Evolutionary conservation across 2,113 vertebrate genomes (phyloP), one percentile per base, ranked within the genome.

Genomic region (Pseudolaguvia tuberculata): DNA sequence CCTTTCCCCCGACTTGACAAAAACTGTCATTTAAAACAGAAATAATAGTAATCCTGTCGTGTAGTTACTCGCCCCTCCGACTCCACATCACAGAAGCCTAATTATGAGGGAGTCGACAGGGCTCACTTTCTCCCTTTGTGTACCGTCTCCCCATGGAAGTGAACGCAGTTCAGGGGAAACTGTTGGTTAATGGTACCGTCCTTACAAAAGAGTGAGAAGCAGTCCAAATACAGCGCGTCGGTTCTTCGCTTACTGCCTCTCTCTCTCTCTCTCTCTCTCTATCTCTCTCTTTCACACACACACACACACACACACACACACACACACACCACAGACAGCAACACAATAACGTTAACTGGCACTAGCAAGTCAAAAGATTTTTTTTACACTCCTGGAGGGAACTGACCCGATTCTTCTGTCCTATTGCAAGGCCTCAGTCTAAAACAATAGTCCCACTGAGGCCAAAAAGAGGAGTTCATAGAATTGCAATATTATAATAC

Each of bases 1-100:
- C 31, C 31, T 35, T 3, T 3, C 68, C 61, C 27, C 48, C 23
- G 39, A 72, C 57, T 66, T 61, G 74, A 74, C 25, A 51, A 74
- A 70, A 80, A 68, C 72, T 81, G 57, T 79, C 58, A 81, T 84
- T 78, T 78, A 70, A 78, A 77, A 80, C 42, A 73, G 35, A 77
- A 81, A 73, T 78, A 67, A 78, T 75, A 35, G 70, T 76, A 65
- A 81, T 78, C 62, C 65, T 62, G 20, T 62, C 69, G 20, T 76
- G 67, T 52, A 69, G 69, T 70, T 70, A 81, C 72, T 76, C 77
- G 70, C 66, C 35, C 61, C 72, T 47, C 48, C 2, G 21, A 50
- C 70, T 57, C 72, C 39, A 72, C 79, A 75, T 78, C 55, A 78
- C 75, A 78, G 61, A 75, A 61, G 77, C 55, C 56, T 71, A 72